phyloP scores from a whole-genome alignment of 2,888 invertebrate species.

The Platerodrilus igneus region DNA sequence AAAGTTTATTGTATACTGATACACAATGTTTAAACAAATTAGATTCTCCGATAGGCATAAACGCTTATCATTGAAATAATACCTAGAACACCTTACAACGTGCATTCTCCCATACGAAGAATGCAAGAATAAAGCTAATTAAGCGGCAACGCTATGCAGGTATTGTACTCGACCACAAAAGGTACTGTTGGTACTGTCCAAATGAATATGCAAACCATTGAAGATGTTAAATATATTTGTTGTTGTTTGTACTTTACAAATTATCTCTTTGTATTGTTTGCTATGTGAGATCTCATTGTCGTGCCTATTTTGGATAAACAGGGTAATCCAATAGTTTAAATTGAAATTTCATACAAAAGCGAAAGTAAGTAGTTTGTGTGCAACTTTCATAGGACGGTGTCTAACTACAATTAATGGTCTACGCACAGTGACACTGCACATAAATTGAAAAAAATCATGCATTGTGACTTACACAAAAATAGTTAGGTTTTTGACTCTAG shows the following conservation, averaged over 20 bases:
- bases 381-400: no score
- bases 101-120: conserved; percentile 4
- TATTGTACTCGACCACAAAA: conserved; percentile 16
- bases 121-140: conserved; percentile 19
- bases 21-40: conserved; percentile 21
- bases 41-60: conserved; percentile 19
- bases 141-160: conserved; percentile 15
- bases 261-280: no score
- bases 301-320: no score
- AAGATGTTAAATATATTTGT: conserved; percentile 16
- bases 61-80: conserved; percentile 19
- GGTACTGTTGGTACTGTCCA: conserved; percentile 12
- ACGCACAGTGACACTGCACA: no score
- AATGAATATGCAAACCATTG: conserved; percentile 16
- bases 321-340: no score
- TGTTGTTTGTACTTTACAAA: not conserved
- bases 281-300: no score
- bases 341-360: no score
- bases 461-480: no score
- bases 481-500: no score
- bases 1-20: conserved; percentile 14
- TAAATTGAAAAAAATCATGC: no score
- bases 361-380: no score
- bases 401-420: no score
- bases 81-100: conserved; percentile 12